phyloP scores from a whole-genome alignment of 2,797 vertebrate genomes.

The Enteromius afrohamiltoni region DNA sequence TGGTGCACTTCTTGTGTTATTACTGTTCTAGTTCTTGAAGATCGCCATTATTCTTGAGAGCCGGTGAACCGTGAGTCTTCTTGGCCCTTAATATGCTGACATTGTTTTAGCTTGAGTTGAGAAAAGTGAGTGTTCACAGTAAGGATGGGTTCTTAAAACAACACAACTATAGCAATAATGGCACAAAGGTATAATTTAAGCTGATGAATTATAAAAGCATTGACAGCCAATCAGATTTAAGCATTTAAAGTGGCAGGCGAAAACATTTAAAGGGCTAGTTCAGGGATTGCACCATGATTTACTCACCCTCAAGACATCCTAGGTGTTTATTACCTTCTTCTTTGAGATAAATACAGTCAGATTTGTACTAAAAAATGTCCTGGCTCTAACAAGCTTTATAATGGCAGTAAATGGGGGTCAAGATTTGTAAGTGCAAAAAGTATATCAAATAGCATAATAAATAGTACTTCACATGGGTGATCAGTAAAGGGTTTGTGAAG shows the following conservation, averaged over 20 bases:
- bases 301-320: background rate
- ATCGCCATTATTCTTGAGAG: background rate
- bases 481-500: background rate
- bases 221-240: background rate
- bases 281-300: background rate
- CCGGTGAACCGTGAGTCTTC: background rate
- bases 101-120: background rate
- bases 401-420: background rate
- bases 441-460: background rate
- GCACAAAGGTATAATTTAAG: background rate
- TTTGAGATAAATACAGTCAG: background rate
- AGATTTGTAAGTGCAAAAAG: background rate
- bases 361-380: background rate
- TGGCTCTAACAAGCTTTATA: background rate
- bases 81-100: background rate
- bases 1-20: conserved; percentile 20
- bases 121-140: background rate
- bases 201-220: background rate
- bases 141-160: too few species aligned
- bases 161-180: too few species aligned
- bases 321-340: background rate
- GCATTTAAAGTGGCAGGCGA: background rate
- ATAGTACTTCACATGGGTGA: background rate
- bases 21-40: background rate
- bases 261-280: background rate